A percentile compares a stretch with the other conserved stretches of the same genome.
Evolutionary conservation across 2,888 invertebrate genomes (phyloP).

Genomic region (Plagodis pulveraria): DNA sequence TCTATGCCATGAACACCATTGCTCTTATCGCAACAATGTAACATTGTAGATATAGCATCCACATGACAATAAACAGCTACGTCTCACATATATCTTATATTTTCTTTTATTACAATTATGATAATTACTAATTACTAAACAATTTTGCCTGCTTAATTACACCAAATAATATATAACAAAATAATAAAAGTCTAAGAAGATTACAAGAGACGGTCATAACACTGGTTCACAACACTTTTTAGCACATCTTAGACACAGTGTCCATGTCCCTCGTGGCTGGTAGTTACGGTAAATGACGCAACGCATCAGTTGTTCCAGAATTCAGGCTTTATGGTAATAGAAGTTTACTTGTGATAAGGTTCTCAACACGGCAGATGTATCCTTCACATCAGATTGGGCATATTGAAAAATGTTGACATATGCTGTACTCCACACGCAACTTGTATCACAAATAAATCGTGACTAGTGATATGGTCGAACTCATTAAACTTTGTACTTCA

Average conservation of each 20-base stretch:
- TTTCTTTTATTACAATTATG: conserved; percentile 30
- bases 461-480: conserved; percentile 9
- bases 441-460: conserved; percentile 6
- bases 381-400: conserved; percentile 1
- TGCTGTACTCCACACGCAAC: conserved; percentile 5
- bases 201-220: conserved; percentile 28
- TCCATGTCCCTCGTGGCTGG: conserved; percentile 1
- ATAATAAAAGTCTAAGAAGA: conserved; percentile 20
- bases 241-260: conserved; percentile 17
- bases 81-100: conserved; percentile 32
- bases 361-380: conserved; percentile 12
- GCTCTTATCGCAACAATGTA: conserved; percentile 66
- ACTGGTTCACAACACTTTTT: conserved; percentile 38
- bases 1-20: conserved; percentile 65
- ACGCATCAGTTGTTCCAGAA: conserved; percentile 7
- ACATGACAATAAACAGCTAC: conserved; percentile 45
- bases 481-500: conserved; percentile 10
- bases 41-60: conserved; percentile 58
- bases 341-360: background rate
- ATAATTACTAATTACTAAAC: conserved; percentile 4
- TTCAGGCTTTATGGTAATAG: conserved; percentile 6
- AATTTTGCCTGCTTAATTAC: conserved; percentile 6
- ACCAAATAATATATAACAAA: conserved; percentile 7
- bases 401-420: conserved; percentile 2
- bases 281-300: conserved; percentile 4